Conservation (phyloP, 2,888 invertebrate species). For the Eilema depressum region DNA sequence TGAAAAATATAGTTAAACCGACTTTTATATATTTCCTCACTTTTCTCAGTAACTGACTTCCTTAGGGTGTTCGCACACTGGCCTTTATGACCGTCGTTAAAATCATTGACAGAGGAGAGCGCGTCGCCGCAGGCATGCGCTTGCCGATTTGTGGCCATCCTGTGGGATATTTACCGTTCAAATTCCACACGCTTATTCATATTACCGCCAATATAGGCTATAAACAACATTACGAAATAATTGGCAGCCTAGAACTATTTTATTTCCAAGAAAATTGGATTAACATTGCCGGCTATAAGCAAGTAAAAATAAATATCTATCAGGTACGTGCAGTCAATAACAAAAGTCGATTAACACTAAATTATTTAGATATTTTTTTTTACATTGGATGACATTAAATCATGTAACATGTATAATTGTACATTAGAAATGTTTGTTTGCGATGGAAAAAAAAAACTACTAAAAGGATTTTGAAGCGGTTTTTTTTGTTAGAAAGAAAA, state of each 20-base stretch:
- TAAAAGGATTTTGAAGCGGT: too few relatives aligned
- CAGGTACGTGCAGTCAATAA: too few relatives aligned
- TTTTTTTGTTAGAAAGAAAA: too few relatives aligned
- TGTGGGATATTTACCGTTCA: constrained; percentile 60
- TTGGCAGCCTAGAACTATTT: constrained; percentile 32
- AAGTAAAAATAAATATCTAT: background rate
- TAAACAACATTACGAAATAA: constrained; percentile 33
- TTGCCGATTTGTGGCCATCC: constrained; percentile 40
- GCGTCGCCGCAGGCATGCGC: constrained; percentile 28
- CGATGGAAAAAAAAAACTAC: too few relatives aligned
- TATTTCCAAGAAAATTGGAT: background rate
- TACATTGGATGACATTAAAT: too few relatives aligned
- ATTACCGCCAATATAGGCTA: constrained; percentile 27
- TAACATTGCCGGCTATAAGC: background rate
- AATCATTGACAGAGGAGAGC: constrained; percentile 39
- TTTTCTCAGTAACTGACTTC: constrained; percentile 36
- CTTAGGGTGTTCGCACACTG: constrained; percentile 51
- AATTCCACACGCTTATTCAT: constrained; percentile 44
- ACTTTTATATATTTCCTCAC: background rate
- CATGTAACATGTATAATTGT: too few relatives aligned
- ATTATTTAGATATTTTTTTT: too few relatives aligned
- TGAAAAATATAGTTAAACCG: too few relatives aligned
- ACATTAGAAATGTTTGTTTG: too few relatives aligned
- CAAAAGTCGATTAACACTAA: too few relatives aligned
- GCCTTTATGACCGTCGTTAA: constrained; percentile 60